Base-by-base conservation (phyloP, 2,888 invertebrate genomes). In the Minunthozetes semirufus region DNA sequence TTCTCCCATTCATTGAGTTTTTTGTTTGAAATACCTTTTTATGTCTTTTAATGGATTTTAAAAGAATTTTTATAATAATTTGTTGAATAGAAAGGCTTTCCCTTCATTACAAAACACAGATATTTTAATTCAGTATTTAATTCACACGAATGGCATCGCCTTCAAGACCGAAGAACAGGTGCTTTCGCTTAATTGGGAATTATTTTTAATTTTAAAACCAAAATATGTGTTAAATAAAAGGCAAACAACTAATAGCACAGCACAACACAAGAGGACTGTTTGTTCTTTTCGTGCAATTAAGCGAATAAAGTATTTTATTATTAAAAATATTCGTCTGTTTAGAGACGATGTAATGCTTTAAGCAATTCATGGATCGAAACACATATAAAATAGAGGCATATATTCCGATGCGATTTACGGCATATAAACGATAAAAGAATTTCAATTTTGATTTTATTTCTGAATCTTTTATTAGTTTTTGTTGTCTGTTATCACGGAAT, bases 281-380 rank as follows among this genome's bases (percentile, higher is more conserved):
- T 59, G 27, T 59, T 59, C 22, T 66, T 66, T 66, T 66, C 63
- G 63, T 66, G 63, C 63, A 38, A 29, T 33, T 66, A n/a, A 38
- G 33, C 29, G 38, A 66, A 66, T 33, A n/a, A 27, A 27, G 15
- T 19, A 38, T 29, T 66, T 27, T 33, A 27, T 66, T 27, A 27
- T 17, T 33, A 38, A 29, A 66, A 29, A 38, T 66, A 38, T 15
- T n/a, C 25, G 13, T 38, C 27, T n/a, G 11, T 27, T 66, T 17
- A 29, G 27, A 25, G 27, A 11, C 15, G 25, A 9, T 19, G 42
- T 42, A 66, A 27, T 33, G 63, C 63, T 66, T 66, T 66, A 9
- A 38, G 63, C 63, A n/a, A 66, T 66, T 66, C 63, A 66, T 66
- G 63, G 63, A 66, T 66, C 13, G 33, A 66, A 66, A 66, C n/a